phyloP scores from a whole-genome alignment of 2,888 invertebrate genomes.

The Phorcus lineatus region DNA sequence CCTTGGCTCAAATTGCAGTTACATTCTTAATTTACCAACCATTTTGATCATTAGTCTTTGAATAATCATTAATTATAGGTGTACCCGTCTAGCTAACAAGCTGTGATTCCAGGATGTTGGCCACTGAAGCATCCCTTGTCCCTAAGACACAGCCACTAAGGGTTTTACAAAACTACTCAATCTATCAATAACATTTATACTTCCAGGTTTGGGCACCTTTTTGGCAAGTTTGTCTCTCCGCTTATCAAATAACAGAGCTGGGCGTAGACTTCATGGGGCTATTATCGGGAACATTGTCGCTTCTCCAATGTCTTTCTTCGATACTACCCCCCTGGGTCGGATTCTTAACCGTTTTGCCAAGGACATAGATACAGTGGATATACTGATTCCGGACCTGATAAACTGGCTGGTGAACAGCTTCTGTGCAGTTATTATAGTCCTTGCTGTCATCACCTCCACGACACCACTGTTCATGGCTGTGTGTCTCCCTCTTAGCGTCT shows the following conservation, averaged over 20 bases:
- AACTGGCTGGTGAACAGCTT: conserved; percentile 27
- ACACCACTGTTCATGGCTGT: conserved; percentile 65
- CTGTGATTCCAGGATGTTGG: no score
- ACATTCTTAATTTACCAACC: no score
- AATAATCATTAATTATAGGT: no score
- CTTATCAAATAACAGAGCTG: conserved; percentile 40
- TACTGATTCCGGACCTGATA: conserved; percentile 49
- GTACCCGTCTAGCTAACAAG: no score
- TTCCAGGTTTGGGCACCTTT: conserved; percentile 41
- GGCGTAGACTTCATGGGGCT: conserved; percentile 50
- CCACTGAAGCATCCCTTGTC: no score
- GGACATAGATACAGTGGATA: conserved; percentile 69
- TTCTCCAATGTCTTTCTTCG: conserved; percentile 71
- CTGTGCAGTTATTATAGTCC: conserved; percentile 47
- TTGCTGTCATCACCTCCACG: conserved; percentile 63
- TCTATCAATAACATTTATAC: not conserved
- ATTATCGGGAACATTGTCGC: conserved; percentile 56
- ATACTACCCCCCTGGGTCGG: conserved; percentile 68
- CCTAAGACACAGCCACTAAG: no score
- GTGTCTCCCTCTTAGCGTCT: conserved; percentile 60
- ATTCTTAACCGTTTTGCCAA: conserved; percentile 70
- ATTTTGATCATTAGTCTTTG: no score
- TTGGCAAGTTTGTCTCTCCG: conserved; percentile 45
- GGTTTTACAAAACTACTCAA: not conserved
- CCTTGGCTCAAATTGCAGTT: no score